phyloP scores from a whole-genome alignment of 2,797 vertebrate species.

The Melanotaenia maccullochi region DNA sequence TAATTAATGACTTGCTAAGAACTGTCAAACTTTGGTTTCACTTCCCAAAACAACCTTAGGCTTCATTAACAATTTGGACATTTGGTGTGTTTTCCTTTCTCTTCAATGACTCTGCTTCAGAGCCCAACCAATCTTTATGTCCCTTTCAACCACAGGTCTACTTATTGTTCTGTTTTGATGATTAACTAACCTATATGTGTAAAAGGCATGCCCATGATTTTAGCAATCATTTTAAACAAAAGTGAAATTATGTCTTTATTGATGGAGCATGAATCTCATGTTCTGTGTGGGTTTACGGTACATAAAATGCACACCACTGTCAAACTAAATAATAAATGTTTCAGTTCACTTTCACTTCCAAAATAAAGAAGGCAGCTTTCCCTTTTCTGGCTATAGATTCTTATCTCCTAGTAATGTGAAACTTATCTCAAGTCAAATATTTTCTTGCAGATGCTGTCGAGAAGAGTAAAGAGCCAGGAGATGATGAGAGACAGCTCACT shows the following conservation, averaged over 20 bases:
- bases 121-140: slow-evolving; percentile 27
- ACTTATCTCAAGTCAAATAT: slow-evolving; percentile 76
- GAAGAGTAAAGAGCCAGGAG: slow-evolving; percentile 63
- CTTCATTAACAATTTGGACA: slow-evolving; percentile 64
- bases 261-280: background rate
- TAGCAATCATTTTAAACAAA: background rate
- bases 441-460: slow-evolving; percentile 74
- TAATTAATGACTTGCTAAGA: slow-evolving; percentile 52
- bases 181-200: slow-evolving; percentile 17
- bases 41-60: slow-evolving; percentile 61
- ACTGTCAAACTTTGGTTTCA: slow-evolving; percentile 52
- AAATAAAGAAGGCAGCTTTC: slow-evolving; percentile 39
- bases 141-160: slow-evolving; percentile 54
- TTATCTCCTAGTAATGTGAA: slow-evolving; percentile 70
- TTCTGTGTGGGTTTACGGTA: background rate
- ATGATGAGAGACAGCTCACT: slow-evolving; percentile 72
- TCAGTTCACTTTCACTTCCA: slow-evolving; percentile 42
- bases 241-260: background rate
- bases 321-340: slow-evolving; percentile 18
- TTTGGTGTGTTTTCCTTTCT: slow-evolving; percentile 45
- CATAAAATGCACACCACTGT: background rate
- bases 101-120: slow-evolving; percentile 38
- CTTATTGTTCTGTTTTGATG: slow-evolving; percentile 31
- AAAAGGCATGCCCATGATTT: background rate
- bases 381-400: slow-evolving; percentile 57